Evolutionary conservation across 2,888 invertebrate genomes (phyloP), one percentile per base, ranked within the genome.

Genomic region (Melanostoma mellinum): DNA sequence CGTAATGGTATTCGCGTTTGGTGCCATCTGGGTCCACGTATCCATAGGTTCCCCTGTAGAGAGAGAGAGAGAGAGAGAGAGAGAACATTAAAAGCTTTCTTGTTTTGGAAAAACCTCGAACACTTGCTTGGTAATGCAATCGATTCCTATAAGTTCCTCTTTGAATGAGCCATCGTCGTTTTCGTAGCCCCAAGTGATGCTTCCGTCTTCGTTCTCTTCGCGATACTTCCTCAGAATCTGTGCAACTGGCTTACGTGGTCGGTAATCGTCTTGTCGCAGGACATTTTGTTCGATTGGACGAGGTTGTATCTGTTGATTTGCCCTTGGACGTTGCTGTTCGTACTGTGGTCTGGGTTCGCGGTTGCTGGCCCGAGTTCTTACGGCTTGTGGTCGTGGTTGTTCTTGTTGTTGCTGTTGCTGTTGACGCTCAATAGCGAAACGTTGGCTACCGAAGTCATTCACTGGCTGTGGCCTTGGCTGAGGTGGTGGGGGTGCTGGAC

Each of bases 111-210:
- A 20, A 20, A 20, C 20, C 1, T 20, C 20, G 20, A 30, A 10
- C 9, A 88, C 89, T 88, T 71, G 91, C 91, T 92, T 92, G 33
- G 95, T 95, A 78, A 95, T 90, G 88, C 95, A 95, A 90, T 97
- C 96, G 8, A 93, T 92, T 53, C 97, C 97, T 86, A 96, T 95
- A 6, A 94, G 93, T 92, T 97, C 96, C 89, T 97, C 96, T 89
- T 97, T 97, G 91, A 95, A 97, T 2, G 96, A 95, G 32, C 97
- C 97, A 88, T 97, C 97, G 87, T 96, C 96, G 89, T 97, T 96
- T 90, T 97, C 96, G 88, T 95, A 97, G 60, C 97, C 97, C 97
- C 97, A 97, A 0, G 95, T 95, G 87, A 97, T 97, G 88, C 95
- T 96, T 48, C 96, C 96, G 72, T 91, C 91, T 55, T 91, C 91